Percentiles rank a stretch among this genome's conserved stretches.
phyloP scores from a whole-genome alignment of 2,113 vertebrate species.

The Athene cunicularia region DNA sequence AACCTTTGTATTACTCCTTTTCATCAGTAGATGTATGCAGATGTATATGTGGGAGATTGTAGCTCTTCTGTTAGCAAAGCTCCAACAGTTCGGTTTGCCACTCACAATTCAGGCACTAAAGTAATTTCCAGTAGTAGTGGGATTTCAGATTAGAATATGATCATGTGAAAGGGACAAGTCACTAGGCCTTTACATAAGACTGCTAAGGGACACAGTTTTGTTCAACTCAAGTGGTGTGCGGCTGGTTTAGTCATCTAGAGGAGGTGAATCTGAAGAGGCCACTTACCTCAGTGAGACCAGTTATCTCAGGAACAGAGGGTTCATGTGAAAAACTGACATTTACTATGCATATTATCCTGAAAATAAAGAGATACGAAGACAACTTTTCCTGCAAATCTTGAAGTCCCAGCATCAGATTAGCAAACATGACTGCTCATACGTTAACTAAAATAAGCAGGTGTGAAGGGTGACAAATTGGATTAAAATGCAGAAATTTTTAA shows the following conservation, averaged over 20 bases:
- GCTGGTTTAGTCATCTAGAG: not conserved
- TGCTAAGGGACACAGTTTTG: not conserved
- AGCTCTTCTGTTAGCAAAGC: not conserved
- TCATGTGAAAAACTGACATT: not conserved
- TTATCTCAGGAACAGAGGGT: not conserved
- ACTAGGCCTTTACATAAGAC: not conserved
- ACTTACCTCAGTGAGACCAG: not conserved
- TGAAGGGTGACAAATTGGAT: constrained; percentile 14
- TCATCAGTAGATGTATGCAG: fast-evolving
- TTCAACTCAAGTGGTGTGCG: not conserved
- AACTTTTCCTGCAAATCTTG: not conserved
- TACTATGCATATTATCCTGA: not conserved
- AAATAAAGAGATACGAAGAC: not conserved
- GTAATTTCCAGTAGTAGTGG: not conserved
- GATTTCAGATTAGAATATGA: not conserved
- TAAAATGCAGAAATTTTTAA: constrained; percentile 21
- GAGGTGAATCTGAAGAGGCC: not conserved
- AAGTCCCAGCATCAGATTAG: constrained; percentile 5
- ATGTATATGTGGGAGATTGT: not conserved
- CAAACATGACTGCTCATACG: not conserved
- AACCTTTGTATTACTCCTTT: not conserved
- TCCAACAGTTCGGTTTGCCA: not conserved
- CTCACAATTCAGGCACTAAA: not conserved
- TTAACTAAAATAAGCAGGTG: not conserved
- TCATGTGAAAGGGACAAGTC: not conserved